Evolutionary conservation across 2,113 vertebrate genomes (phyloP).

Genomic region (Axis porcinus): DNA sequence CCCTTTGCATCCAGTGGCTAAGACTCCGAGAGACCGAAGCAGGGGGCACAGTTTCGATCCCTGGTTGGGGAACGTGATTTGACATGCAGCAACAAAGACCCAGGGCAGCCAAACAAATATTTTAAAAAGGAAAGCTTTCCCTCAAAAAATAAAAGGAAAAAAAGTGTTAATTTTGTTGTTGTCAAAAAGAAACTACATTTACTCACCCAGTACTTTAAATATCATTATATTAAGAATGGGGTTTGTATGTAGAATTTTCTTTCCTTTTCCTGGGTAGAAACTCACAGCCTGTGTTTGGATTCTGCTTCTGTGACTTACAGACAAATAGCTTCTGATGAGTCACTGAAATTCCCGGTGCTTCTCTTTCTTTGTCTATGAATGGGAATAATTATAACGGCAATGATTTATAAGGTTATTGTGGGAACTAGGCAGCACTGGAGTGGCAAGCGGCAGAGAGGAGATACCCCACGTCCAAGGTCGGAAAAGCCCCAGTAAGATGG

Average conservation of each 20-base stretch:
- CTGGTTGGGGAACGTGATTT: neutral
- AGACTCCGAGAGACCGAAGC: neutral
- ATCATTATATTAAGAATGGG: neutral
- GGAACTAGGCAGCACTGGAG: neutral
- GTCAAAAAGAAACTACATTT: neutral
- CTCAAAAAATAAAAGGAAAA: neutral
- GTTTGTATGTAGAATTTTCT: neutral
- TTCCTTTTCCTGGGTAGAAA: neutral
- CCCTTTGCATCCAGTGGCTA: neutral
- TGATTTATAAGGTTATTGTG: neutral
- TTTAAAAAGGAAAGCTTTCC: neutral
- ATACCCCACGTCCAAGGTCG: neutral
- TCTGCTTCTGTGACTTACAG: neutral
- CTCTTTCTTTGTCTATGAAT: neutral
- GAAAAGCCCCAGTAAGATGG: neutral
- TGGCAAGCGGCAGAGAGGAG: fast-evolving
- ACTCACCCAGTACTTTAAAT: neutral
- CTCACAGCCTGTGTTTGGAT: neutral
- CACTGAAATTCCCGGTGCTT: neutral
- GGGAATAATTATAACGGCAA: neutral
- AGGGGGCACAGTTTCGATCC: neutral
- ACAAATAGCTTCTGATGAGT: neutral
- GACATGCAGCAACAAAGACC: neutral
- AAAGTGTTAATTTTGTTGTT: neutral
- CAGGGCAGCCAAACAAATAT: neutral